Evolutionary conservation across 2,888 invertebrate species (phyloP).

Genomic region (Polydrusus pterygomalis): DNA sequence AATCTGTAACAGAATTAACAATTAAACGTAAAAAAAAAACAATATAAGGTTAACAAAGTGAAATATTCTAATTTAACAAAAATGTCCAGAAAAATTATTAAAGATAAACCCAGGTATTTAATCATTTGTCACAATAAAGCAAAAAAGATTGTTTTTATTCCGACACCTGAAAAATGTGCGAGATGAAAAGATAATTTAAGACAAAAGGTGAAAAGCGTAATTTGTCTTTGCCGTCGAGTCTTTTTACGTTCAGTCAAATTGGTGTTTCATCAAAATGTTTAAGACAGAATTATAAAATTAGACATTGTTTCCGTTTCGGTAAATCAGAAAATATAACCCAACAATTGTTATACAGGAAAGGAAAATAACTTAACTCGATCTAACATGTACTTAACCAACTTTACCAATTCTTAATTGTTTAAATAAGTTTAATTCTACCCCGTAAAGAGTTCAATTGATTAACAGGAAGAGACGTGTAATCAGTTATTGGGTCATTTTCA

Average conservation of each 20-base stretch:
- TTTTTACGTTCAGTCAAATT: constrained; percentile 19
- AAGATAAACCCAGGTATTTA: constrained; percentile 15
- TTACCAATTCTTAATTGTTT: too few species aligned
- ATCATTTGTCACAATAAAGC: constrained; percentile 25
- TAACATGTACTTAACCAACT: too few species aligned
- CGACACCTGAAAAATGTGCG: constrained; percentile 32
- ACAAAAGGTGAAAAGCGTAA: constrained; percentile 6
- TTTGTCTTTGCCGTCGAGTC: constrained; percentile 9
- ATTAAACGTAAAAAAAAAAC: background rate
- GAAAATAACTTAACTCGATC: too few species aligned
- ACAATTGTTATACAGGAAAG: too few species aligned
- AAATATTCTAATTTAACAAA: background rate
- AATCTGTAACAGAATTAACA: background rate
- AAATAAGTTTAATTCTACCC: too few species aligned
- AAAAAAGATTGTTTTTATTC: constrained; percentile 27
- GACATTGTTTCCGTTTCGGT: background rate
- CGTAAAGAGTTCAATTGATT: too few species aligned
- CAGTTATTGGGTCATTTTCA: too few species aligned
- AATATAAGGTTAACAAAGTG: background rate
- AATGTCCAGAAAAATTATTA: background rate
- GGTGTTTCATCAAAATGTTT: constrained; percentile 5
- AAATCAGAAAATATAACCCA: background rate
- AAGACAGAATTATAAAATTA: background rate
- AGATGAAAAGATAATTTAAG: constrained; percentile 14
- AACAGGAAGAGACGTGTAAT: too few species aligned